phyloP scores from a whole-genome alignment of 2,113 vertebrate species.

The Asarcornis scutulata region DNA sequence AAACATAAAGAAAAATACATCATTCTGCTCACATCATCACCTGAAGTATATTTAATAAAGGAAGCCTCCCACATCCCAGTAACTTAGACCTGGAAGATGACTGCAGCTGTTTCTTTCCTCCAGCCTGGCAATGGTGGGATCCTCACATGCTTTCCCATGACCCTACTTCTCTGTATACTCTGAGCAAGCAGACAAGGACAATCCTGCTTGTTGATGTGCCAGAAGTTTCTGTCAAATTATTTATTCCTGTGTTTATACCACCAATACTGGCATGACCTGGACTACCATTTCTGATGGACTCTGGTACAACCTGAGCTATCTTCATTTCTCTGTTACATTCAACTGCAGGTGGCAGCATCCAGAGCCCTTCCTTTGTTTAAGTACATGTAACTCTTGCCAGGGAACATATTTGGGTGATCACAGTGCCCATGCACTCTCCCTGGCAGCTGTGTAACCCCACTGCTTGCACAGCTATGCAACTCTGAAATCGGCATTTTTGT shows the following conservation, averaged over 20 bases:
- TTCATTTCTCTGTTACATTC: neutral
- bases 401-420: neutral
- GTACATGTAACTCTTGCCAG: neutral
- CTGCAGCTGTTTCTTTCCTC: neutral
- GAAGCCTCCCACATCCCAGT: neutral
- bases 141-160: neutral
- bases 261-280: neutral
- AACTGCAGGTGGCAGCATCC: neutral
- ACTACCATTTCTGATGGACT: neutral
- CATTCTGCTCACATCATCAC: neutral
- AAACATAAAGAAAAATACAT: neutral
- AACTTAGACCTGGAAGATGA: neutral
- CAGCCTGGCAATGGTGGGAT: neutral
- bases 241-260: neutral
- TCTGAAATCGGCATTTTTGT: neutral
- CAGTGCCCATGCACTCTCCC: neutral
- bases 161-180: neutral
- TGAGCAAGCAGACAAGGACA: neutral
- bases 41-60: neutral
- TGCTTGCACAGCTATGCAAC: neutral
- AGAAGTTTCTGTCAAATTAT: neutral
- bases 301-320: neutral
- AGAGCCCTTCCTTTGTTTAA: neutral
- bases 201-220: neutral
- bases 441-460: neutral